Conservation (phyloP, 2,888 invertebrate genomes). For the Chymomyza amoena region DNA sequence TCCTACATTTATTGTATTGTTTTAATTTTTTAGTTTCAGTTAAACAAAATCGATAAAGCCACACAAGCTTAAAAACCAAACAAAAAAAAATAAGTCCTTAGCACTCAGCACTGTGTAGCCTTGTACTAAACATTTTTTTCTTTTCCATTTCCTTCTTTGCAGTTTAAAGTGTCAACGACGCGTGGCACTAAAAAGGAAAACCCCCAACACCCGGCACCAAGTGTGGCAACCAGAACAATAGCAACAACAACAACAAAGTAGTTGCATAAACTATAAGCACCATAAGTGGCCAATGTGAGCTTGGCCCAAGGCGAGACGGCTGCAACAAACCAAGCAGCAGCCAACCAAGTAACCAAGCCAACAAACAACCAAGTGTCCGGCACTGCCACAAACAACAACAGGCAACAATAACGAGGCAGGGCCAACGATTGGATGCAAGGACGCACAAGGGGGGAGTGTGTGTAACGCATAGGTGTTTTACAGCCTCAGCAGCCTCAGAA, state of each 20-base stretch:
- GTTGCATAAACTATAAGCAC: constrained; percentile 15
- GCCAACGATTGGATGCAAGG: background rate
- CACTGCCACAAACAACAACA: background rate
- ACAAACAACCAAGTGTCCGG: background rate
- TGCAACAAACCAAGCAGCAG: background rate
- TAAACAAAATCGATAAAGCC: too few relatives aligned
- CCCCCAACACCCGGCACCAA: constrained; percentile 1
- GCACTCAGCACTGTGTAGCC: background rate
- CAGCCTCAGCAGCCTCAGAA: background rate
- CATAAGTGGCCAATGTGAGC: constrained; percentile 17
- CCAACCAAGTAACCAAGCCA: background rate
- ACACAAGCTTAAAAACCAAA: too few relatives aligned
- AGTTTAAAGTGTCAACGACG: constrained; percentile 54
- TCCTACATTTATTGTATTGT: too few relatives aligned
- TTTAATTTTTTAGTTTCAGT: too few relatives aligned
- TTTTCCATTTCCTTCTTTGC: constrained; percentile 61
- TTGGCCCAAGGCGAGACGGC: constrained; percentile 20
- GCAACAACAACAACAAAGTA: constrained; percentile 17
- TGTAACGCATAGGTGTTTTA: background rate
- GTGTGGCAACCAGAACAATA: constrained; percentile 2
- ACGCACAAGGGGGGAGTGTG: background rate
- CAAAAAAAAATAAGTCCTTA: background rate
- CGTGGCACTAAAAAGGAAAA: constrained; percentile 21
- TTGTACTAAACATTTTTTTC: constrained; percentile 53
- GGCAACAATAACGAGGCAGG: background rate